Base-by-base conservation (phyloP, 2,888 invertebrate species). In the Brenthis daphne region DNA sequence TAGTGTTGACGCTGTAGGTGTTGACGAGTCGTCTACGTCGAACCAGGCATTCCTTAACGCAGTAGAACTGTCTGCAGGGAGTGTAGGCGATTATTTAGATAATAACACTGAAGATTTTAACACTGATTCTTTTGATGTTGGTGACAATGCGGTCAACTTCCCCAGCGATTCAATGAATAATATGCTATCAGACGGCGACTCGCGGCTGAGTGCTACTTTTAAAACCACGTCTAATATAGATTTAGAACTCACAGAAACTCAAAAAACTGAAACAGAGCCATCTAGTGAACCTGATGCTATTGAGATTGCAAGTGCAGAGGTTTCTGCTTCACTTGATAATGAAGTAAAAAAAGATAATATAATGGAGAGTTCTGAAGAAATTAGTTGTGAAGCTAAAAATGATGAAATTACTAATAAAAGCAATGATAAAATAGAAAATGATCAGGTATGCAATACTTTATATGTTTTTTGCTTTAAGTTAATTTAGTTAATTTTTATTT, bases 31-130 rank as follows among this genome's bases (percentile, higher is more conserved):
- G 43, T 92, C 92, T 51, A 84, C 86, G 51, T 92, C 92, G 3
- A 90, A 92, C 75, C 92, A 89, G 79, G 90, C 86, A 75, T 92
- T 92, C 75, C 82, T 92, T 68, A 90, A 90, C 81, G 90, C 92
- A 53, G 90, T 89, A 56, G 92, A 92, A 76, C 79, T 92, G 73
- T 92, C 92, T n/a, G 82, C 89, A 57, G 88, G 88, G 72, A 92
- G 92, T 77, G 92, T 89, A 64, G 90, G 90, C 47, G 92, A 92
- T 79, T 91, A 92, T 75, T 81, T 92, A 71, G 91, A 89, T 70
- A 88, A 86, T 77, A 88, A 91, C 74, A 80, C 87, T 1, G 83
- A 81, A 37, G 83, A 85, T 48, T 92, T 90, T 76, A 88, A 87
- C 74, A 77, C 86, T 5, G 84, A 87, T 72, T 82, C 87, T 33